phyloP scores from a whole-genome alignment of 2,113 vertebrate species.

The Corvus hawaiiensis region DNA sequence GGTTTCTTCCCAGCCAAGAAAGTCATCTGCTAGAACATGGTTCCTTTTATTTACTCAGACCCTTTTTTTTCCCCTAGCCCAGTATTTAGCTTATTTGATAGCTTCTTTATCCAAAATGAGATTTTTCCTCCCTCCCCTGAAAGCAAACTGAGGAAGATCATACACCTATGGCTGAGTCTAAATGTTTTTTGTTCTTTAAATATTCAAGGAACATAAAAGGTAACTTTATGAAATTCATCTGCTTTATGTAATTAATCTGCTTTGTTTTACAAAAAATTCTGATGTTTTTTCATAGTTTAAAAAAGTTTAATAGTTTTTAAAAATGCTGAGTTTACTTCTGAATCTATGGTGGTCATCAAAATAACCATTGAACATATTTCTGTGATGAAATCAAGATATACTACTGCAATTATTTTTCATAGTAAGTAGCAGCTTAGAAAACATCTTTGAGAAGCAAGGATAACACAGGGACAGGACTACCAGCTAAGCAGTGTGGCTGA shows the following conservation, averaged over 20 bases:
- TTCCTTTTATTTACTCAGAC: neutral
- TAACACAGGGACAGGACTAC: neutral
- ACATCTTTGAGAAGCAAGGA: neutral
- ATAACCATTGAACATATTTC: neutral
- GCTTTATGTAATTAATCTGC: neutral
- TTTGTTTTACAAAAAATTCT: neutral
- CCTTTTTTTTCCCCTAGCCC: neutral
- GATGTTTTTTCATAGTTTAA: neutral
- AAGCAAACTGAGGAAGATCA: neutral
- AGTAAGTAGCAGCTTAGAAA: neutral
- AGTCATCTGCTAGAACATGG: neutral
- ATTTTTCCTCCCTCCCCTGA: neutral
- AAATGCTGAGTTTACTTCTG: neutral
- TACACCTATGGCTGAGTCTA: neutral
- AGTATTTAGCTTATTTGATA: neutral
- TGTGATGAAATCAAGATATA: neutral
- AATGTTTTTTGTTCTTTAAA: neutral
- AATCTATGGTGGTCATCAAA: neutral
- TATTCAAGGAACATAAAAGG: neutral
- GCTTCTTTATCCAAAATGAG: neutral
- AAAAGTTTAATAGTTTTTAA: neutral
- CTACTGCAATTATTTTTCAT: neutral
- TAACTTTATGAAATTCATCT: neutral
- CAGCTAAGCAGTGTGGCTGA: neutral
- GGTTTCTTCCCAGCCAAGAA: neutral